Percentiles rank a stretch among this genome's conserved stretches.
phyloP scores from a whole-genome alignment of 2,113 vertebrate species.

The Dasyurus viverrinus region DNA sequence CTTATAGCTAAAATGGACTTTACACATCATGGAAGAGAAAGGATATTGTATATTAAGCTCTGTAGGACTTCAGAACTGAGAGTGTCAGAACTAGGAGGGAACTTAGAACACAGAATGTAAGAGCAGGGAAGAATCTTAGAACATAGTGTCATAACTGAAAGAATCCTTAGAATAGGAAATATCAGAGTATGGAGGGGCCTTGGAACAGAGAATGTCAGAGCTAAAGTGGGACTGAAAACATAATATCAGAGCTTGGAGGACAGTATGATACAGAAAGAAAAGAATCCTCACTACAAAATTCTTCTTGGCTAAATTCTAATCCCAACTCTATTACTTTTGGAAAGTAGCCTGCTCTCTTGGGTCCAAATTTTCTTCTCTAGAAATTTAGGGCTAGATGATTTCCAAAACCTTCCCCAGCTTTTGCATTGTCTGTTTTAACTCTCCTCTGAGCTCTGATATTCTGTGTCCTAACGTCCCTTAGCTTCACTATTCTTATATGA shows the following conservation, averaged over 20 bases:
- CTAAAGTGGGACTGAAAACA: background rate
- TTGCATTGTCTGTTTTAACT: background rate
- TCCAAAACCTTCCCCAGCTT: background rate
- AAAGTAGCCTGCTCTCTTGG: background rate
- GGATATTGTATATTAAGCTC: background rate
- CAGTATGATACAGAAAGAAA: background rate
- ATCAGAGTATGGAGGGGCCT: background rate
- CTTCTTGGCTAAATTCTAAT: background rate
- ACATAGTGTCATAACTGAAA: background rate
- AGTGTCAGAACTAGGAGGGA: background rate
- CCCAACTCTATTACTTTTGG: background rate
- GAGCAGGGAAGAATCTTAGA: background rate
- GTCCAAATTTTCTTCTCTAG: background rate
- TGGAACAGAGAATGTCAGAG: too few species aligned
- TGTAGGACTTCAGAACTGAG: background rate
- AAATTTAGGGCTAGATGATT: background rate
- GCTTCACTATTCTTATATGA: background rate
- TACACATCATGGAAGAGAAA: background rate
- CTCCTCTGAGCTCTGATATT: background rate
- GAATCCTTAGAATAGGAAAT: background rate
- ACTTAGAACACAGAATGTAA: background rate
- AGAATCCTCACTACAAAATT: background rate
- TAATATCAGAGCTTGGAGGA: background rate
- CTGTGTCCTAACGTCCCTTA: background rate
- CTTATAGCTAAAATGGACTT: background rate